Conservation (phyloP, 2,113 vertebrate genomes). For the Myanophis thanlyinensis region DNA sequence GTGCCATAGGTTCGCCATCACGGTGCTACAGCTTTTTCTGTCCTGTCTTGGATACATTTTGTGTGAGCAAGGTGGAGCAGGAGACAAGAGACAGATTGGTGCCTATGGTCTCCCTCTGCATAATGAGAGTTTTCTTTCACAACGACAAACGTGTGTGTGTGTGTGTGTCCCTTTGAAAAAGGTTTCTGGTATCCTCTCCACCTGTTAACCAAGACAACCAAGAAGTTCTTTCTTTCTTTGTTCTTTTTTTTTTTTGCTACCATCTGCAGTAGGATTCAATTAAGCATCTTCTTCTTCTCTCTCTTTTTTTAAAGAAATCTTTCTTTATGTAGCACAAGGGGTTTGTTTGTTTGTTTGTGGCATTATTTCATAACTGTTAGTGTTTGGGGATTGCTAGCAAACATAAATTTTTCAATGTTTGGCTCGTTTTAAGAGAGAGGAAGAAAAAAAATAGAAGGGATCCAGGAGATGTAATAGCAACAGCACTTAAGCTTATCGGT, state of each 20-base stretch:
- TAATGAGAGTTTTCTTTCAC: neutral
- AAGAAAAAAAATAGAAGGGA: neutral
- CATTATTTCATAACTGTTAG: slow-evolving; percentile 7
- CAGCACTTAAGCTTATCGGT: neutral
- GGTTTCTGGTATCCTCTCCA: neutral
- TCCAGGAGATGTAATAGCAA: neutral
- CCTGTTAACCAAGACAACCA: neutral
- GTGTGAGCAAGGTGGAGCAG: neutral
- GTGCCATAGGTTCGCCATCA: too few relatives aligned
- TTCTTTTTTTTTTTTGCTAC: neutral
- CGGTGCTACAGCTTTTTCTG: neutral
- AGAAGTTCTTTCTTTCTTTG: neutral
- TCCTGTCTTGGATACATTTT: neutral
- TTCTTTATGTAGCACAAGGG: neutral
- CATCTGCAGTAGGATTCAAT: neutral
- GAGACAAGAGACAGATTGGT: neutral
- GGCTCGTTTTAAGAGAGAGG: neutral
- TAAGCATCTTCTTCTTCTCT: neutral
- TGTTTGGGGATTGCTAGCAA: neutral
- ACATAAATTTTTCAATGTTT: neutral
- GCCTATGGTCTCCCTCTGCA: neutral
- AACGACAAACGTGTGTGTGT: too few relatives aligned
- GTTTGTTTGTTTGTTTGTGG: neutral
- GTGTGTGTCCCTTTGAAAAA: neutral
- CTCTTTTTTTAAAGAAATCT: neutral